phyloP scores from a whole-genome alignment of 2,888 invertebrate genomes.

The Halictus quadricinctus region DNA sequence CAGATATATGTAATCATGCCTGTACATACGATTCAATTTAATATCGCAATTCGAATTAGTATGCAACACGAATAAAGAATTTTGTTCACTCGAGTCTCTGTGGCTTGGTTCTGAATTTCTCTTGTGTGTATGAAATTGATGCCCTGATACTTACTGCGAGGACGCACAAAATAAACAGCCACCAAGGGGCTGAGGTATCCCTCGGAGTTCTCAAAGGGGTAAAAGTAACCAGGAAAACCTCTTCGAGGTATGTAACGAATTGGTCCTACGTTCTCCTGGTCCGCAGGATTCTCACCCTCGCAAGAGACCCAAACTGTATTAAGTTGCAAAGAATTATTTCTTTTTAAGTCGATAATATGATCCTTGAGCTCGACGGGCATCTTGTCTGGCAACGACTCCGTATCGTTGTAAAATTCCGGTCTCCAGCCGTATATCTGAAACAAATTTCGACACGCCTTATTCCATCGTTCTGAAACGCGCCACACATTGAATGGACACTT shows the following conservation, averaged over 20 bases:
- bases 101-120: not conserved
- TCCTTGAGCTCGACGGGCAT: slow-evolving; percentile 90
- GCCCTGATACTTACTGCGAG: slow-evolving; percentile 87
- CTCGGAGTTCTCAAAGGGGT: slow-evolving; percentile 93
- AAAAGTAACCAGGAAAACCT: slow-evolving; percentile 95
- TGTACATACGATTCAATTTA: not conserved
- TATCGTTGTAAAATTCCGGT: slow-evolving; percentile 91
- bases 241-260: slow-evolving; percentile 91
- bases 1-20: not conserved
- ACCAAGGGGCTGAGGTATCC: slow-evolving; percentile 95
- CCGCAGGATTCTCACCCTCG: slow-evolving; percentile 96
- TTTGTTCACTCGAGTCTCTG: too few relatives aligned
- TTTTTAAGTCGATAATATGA: slow-evolving; percentile 85
- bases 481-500: not conserved
- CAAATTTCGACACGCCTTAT: not conserved
- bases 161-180: slow-evolving; percentile 92
- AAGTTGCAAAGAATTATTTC: slow-evolving; percentile 84
- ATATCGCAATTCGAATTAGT: too few relatives aligned
- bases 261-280: slow-evolving; percentile 94
- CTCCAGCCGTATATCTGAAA: slow-evolving; percentile 92
- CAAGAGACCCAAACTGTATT: slow-evolving; percentile 96
- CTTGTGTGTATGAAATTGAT: not conserved
- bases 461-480: not conserved
- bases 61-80: not conserved
- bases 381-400: slow-evolving; percentile 86